Evolutionary conservation across 2,888 invertebrate species (phyloP), one percentile per base, ranked within the genome.

Genomic region (Flexamia atlantica): DNA sequence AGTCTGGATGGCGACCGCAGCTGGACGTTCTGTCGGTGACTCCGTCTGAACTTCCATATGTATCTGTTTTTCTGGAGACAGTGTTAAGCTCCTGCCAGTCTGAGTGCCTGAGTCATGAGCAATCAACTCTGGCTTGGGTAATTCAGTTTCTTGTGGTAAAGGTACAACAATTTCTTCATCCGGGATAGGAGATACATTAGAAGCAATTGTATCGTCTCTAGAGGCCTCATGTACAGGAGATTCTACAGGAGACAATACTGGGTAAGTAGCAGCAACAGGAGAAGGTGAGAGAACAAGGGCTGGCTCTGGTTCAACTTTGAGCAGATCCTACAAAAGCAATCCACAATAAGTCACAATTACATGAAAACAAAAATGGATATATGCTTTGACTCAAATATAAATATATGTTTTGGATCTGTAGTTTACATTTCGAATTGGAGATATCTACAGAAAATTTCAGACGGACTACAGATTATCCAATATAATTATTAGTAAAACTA

Each of bases 131-230:
- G 90, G 92, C 72, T 89, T 86, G 14, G 88, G 88, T 83, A 89
- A 88, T 86, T 88, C 88, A n/a, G 85, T 85, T 23, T 83, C 84
- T 20, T 76, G 68, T 72, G 76, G 79, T 32, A 84, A 40, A 70
- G 85, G 81, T 25, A 85, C 74, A 23, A 89, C 90, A 25, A 92
- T 91, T 88, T 94, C 92, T 90, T 95, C 94, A 89, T 94, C 94
- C 0, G 95, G 94, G 93, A 95, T 94, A 82, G 94, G 94, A 50
- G 87, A 87, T 32, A 85, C 85, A 72, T 92, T 92, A 0, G 95
- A 94, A 89, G 94, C 94, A 72, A 95, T 92, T 7, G 95, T 95
- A 86, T 92, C 91, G 87, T 93, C 93, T 46, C 92, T 93, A 87
- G 92, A 90, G 53, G 53, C 74, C 80, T 84, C 84, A 40, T 53